Conservation (phyloP, 2,888 invertebrate genomes). For the Argyresthia goedartella region DNA sequence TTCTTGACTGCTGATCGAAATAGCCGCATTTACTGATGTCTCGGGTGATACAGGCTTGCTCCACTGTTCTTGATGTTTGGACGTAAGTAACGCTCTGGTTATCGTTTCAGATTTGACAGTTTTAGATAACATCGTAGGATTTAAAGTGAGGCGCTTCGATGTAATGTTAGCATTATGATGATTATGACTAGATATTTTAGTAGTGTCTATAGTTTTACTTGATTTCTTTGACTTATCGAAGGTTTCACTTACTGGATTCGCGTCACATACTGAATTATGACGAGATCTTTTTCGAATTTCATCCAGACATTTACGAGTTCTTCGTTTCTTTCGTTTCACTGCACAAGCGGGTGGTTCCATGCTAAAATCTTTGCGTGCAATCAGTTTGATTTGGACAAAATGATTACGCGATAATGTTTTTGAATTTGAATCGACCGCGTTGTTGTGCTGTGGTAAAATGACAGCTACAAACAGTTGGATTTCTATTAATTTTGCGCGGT, state of each 20-base stretch:
- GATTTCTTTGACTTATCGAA: not conserved
- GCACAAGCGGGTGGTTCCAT: constrained; percentile 16
- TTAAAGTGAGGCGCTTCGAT: constrained; percentile 37
- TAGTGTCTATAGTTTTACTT: not conserved
- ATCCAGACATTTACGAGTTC: constrained; percentile 44
- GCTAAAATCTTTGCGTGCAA: too few relatives aligned
- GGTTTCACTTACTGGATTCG: not conserved
- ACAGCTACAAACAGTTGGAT: too few relatives aligned
- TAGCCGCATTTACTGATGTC: not conserved
- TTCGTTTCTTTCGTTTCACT: constrained; percentile 40
- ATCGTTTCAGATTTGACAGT: constrained; percentile 47
- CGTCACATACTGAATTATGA: constrained; percentile 13
- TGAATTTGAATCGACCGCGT: too few relatives aligned
- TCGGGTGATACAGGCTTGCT: not conserved
- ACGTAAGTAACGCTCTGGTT: constrained; percentile 24
- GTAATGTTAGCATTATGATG: constrained; percentile 33
- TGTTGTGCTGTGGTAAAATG: too few relatives aligned
- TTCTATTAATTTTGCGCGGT: too few relatives aligned
- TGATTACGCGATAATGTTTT: too few relatives aligned
- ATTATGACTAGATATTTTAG: constrained; percentile 8
- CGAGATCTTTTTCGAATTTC: constrained; percentile 42
- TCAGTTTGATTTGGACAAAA: too few relatives aligned
- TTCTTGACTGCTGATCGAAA: not conserved
- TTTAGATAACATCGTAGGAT: constrained; percentile 35
- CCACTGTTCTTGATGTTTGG: not conserved